Evolutionary conservation across 2,888 invertebrate genomes (phyloP).

Genomic region (Torymus aiolomorphi): DNA sequence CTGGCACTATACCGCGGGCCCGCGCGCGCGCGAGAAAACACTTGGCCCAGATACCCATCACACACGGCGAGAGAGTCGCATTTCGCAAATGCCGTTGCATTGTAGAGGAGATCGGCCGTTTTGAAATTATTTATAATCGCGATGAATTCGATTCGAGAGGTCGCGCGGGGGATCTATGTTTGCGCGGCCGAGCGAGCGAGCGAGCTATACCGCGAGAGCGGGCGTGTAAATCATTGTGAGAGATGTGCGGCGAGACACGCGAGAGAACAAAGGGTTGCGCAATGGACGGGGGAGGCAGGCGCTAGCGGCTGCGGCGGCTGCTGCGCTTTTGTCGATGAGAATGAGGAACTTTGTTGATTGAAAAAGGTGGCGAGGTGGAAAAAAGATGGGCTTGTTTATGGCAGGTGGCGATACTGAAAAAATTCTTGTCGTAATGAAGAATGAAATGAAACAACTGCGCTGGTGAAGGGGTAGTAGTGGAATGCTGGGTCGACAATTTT

Average conservation of each 20-base stretch:
- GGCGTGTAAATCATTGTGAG: not conserved
- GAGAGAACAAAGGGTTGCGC: too few species aligned
- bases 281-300: too few species aligned
- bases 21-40: conserved; percentile 45
- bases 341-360: too few species aligned
- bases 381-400: too few species aligned
- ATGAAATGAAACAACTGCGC: too few species aligned
- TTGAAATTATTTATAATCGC: conserved; percentile 45
- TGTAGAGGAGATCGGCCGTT: conserved; percentile 27
- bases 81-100: conserved; percentile 47
- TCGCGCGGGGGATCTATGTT: not conserved
- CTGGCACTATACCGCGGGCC: conserved; percentile 49
- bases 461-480: too few species aligned
- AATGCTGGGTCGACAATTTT: too few species aligned
- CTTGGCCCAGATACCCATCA: conserved; percentile 54
- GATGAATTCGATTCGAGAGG: conserved; percentile 3
- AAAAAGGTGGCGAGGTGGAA: too few species aligned
- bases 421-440: too few species aligned
- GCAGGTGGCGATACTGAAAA: too few species aligned
- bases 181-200: not conserved
- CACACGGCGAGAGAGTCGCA: conserved; percentile 1
- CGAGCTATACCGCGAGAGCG: not conserved
- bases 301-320: too few species aligned
- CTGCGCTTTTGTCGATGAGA: too few species aligned
- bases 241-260: not conserved